Evolutionary conservation across 2,888 invertebrate species (phyloP).

Genomic region (Ctena decussata): DNA sequence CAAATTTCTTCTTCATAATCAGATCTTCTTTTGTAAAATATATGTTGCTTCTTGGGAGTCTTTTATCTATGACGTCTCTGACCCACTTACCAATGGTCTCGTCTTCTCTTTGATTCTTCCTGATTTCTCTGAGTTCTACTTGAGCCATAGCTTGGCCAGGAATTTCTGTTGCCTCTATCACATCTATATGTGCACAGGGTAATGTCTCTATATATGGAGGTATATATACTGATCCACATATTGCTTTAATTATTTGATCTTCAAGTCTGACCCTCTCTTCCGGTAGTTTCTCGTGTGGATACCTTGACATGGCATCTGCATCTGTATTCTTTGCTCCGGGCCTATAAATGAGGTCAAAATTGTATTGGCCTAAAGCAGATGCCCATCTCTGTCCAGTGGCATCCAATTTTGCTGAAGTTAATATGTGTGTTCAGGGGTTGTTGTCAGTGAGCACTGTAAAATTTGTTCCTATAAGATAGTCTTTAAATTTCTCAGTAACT

Average conservation of each 20-base stretch:
- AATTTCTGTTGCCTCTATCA: slow-evolving; percentile 5
- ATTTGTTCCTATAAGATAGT: slow-evolving; percentile 23
- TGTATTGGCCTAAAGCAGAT: slow-evolving; percentile 13
- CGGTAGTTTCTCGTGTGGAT: not conserved
- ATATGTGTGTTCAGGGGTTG: slow-evolving; percentile 34
- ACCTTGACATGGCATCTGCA: not conserved
- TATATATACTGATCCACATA: not conserved
- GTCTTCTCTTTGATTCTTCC: slow-evolving; percentile 24
- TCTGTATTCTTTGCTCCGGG: not conserved
- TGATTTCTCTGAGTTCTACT: slow-evolving; percentile 23
- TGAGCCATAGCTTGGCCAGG: slow-evolving; percentile 11
- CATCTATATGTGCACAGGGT: not conserved
- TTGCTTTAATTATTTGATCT: not conserved
- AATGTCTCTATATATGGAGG: not conserved
- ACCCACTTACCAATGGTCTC: slow-evolving; percentile 6
- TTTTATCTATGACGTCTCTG: slow-evolving; percentile 14
- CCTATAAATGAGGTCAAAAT: slow-evolving; percentile 25
- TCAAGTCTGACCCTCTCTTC: not conserved
- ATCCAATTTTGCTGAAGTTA: slow-evolving; percentile 39
- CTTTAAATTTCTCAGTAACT: slow-evolving; percentile 30
- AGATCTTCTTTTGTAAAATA: not conserved
- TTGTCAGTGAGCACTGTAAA: slow-evolving; percentile 22
- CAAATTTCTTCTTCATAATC: slow-evolving; percentile 4
- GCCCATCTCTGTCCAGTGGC: slow-evolving; percentile 45
- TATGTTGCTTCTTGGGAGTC: not conserved